Percentiles rank a stretch among this genome's conserved stretches.
phyloP scores from a whole-genome alignment of 2,113 vertebrate genomes.

The Oophaga pumilio region DNA sequence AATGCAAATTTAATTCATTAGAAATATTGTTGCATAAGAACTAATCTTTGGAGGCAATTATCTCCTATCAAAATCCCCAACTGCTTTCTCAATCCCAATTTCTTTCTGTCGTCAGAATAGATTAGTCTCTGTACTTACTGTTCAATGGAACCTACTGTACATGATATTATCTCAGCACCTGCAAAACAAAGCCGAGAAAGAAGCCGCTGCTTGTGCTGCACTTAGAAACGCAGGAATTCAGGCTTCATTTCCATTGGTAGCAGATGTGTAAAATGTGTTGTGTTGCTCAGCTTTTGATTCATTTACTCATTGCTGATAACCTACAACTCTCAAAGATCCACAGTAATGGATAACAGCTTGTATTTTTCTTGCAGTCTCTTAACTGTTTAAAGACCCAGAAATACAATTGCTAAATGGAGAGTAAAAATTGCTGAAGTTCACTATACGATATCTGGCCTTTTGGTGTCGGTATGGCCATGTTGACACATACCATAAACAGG shows the following conservation, averaged over 20 bases:
- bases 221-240: constrained; percentile 23
- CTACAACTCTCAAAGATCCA: neutral
- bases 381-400: neutral
- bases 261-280: neutral
- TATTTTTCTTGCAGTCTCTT: neutral
- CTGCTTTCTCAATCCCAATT: constrained; percentile 24
- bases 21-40: constrained; percentile 49
- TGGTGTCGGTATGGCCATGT: no score
- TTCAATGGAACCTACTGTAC: constrained; percentile 25
- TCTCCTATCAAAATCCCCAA: constrained; percentile 15
- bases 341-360: neutral
- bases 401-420: neutral
- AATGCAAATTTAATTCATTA: constrained; percentile 15
- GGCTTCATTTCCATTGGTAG: neutral
- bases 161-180: constrained; percentile 26
- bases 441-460: no score
- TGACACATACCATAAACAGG: no score
- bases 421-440: neutral
- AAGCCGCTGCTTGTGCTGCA: neutral
- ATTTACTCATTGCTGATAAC: constrained; percentile 2
- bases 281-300: neutral
- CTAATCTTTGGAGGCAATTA: constrained; percentile 47
- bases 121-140: constrained; percentile 39
- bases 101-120: constrained; percentile 29
- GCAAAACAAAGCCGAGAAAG: constrained; percentile 17